These are phyloP conservation scores for Drosophila peninsularis DNA, from an alignment of 2,888 invertebrate species.

Conservation along the genomic window DNA sequence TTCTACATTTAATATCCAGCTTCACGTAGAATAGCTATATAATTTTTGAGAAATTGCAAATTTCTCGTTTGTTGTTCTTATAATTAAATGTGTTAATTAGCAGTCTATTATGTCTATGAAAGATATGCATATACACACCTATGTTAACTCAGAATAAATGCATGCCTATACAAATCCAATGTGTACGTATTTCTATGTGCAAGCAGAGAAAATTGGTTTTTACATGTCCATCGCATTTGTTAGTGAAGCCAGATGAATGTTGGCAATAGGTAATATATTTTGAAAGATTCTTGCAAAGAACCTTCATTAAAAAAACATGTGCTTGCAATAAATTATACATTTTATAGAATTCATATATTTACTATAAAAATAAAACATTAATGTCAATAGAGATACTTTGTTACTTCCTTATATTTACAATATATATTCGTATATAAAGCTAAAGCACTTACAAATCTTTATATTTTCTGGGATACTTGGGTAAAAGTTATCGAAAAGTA, in stretches of 20 bases:
- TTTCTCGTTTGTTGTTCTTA: constrained; percentile 65
- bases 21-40: constrained; percentile 38
- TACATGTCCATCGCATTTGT: constrained; percentile 53
- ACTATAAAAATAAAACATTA: constrained; percentile 41
- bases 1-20: constrained; percentile 17
- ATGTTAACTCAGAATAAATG: constrained; percentile 44
- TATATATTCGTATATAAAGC: constrained; percentile 54
- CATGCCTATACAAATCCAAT: constrained; percentile 19
- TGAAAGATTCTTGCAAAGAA: constrained; percentile 56
- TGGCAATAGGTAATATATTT: constrained; percentile 36
- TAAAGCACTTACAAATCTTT: constrained; percentile 22
- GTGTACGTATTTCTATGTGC: constrained; percentile 20
- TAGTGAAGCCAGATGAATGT: constrained; percentile 43
- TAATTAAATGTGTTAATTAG: constrained; percentile 60
- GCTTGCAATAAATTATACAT: constrained; percentile 61
- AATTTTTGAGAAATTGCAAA: constrained; percentile 54
- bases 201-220: constrained; percentile 38
- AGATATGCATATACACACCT: constrained; percentile 21
- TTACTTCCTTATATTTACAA: constrained; percentile 63
- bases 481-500: not conserved
- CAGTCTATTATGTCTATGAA: constrained; percentile 40
- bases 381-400: constrained; percentile 54
- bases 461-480: constrained; percentile 1
- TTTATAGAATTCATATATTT: constrained; percentile 57
- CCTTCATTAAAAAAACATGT: constrained; percentile 49